These are phyloP conservation scores for Stenichneumon culpator DNA, from an alignment of 2,888 invertebrate species.

Conservation along the genomic window DNA sequence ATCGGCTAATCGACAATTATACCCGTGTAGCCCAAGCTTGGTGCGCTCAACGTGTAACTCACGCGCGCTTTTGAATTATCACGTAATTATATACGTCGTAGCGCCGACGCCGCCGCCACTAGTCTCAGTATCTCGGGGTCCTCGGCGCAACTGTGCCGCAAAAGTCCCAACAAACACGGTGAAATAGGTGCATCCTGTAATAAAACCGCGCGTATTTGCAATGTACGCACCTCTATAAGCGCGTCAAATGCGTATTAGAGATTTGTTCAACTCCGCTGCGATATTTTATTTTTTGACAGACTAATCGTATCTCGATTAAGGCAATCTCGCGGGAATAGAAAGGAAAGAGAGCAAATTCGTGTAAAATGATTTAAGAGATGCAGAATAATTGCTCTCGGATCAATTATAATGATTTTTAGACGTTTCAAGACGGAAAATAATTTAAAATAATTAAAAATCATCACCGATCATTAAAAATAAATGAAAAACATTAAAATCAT, in stretches of 20 bases:
- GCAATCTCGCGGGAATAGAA: constrained; percentile 41
- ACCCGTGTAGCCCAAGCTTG: constrained; percentile 32
- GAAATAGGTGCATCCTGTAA: constrained; percentile 80
- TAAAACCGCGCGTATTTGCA: constrained; percentile 68
- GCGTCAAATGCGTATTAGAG: constrained; percentile 7
- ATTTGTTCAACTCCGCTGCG: constrained; percentile 39
- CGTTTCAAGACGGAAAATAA: background rate
- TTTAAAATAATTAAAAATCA: background rate
- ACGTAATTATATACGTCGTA: constrained; percentile 77
- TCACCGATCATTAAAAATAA: background rate
- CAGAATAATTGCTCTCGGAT: background rate
- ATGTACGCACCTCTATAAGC: constrained; percentile 6
- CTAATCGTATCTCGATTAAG: constrained; percentile 59
- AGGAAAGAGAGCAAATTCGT: constrained; percentile 42
- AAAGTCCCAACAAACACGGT: constrained; percentile 60
- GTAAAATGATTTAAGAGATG: background rate
- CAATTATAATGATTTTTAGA: background rate
- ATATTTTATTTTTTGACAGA: constrained; percentile 64
- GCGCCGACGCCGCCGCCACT: constrained; percentile 67
- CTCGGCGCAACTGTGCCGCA: constrained; percentile 29
- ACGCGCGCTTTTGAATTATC: constrained; percentile 79
- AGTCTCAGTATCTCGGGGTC: constrained; percentile 17
- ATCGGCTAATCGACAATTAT: constrained; percentile 79
- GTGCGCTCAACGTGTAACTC: constrained; percentile 37
- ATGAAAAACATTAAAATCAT: background rate